These are phyloP conservation scores for Prochilodus magdalenae DNA, from an alignment of 2,113 vertebrate species.

Conservation along the genomic window DNA sequence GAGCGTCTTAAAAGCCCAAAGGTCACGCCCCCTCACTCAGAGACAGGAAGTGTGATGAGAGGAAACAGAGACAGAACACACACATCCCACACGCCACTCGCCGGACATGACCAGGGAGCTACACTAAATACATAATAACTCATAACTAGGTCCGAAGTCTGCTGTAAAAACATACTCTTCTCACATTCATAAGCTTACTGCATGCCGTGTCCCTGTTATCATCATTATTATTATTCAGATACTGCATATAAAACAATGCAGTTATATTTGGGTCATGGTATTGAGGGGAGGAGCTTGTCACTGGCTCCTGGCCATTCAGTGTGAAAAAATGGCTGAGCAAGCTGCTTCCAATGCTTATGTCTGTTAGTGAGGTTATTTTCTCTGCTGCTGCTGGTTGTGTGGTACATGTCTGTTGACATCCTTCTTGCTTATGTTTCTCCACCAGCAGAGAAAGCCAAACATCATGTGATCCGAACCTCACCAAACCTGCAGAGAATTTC, in stretches of 20 bases:
- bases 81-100: not conserved
- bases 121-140: conserved; percentile 6
- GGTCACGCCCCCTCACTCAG: conserved; percentile 30
- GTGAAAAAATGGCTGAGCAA: not conserved
- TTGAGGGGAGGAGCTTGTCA: no score
- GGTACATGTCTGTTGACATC: not conserved
- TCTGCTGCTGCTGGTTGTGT: not conserved
- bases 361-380: not conserved
- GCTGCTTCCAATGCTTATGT: not conserved
- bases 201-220: no score
- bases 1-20: not conserved
- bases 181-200: no score
- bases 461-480: not conserved
- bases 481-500: not conserved
- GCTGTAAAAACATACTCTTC: not conserved
- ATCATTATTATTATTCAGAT: no score
- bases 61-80: conserved; percentile 30
- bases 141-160: not conserved
- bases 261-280: no score
- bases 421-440: not conserved
- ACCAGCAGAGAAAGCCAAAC: not conserved
- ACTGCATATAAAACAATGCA: no score
- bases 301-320: no score
- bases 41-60: conserved; percentile 51
- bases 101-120: not conserved